phyloP scores from a whole-genome alignment of 1,140 invertebrate species.

The Samia ricini region DNA sequence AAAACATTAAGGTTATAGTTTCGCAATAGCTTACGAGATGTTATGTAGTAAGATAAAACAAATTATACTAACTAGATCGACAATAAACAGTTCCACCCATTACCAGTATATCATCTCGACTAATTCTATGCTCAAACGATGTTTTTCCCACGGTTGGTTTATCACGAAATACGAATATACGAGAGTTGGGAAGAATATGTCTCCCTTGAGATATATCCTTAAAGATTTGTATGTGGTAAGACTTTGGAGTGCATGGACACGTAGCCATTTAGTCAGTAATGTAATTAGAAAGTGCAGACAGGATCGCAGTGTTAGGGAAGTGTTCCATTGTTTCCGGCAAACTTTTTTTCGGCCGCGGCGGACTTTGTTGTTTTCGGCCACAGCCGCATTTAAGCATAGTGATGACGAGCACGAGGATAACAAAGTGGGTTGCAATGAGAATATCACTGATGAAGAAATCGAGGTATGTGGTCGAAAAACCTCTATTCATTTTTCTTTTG shows the following conservation, averaged over 20 bases:
- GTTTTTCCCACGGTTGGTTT: not conserved
- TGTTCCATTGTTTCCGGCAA: conserved; percentile 55
- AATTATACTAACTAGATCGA: conserved; percentile 28
- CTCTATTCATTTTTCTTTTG: not conserved
- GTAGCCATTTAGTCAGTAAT: conserved; percentile 43
- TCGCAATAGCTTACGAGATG: conserved; percentile 46
- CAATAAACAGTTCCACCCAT: conserved; percentile 21
- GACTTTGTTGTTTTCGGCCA: conserved; percentile 57
- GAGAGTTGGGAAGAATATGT: conserved; percentile 14
- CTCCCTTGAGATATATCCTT: conserved; percentile 35
- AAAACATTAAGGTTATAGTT: conserved; percentile 44
- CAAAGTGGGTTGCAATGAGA: conserved; percentile 38
- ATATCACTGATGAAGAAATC: conserved; percentile 61
- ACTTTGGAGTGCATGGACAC: conserved; percentile 55
- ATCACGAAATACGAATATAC: not conserved
- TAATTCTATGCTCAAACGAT: conserved; percentile 24
- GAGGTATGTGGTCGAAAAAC: conserved; percentile 41
- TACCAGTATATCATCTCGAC: conserved; percentile 20
- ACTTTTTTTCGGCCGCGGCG: conserved; percentile 49
- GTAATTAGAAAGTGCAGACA: conserved; percentile 49
- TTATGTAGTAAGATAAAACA: conserved; percentile 44
- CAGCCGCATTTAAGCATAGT: conserved; percentile 51
- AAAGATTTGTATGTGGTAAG: conserved; percentile 44
- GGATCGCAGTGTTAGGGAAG: conserved; percentile 50
- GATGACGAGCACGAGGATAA: conserved; percentile 29